Conservation (phyloP, 2,797 vertebrate genomes). For the Cirrhinus mrigala region DNA sequence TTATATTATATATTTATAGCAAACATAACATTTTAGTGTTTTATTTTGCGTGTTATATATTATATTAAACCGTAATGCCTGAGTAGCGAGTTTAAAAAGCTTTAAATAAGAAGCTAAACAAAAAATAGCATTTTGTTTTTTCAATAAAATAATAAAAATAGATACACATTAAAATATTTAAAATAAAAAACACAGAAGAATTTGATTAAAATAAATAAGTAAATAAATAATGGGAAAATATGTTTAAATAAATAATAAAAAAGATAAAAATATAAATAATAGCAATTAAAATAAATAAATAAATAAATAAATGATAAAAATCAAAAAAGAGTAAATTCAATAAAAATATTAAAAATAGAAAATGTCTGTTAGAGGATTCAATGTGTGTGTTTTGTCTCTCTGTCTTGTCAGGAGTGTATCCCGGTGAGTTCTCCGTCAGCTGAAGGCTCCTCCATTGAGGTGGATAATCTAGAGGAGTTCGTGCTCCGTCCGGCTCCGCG, state of each 20-base stretch:
- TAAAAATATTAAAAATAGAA: background rate
- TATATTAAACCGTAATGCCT: background rate
- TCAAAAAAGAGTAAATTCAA: background rate
- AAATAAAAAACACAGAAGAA: background rate
- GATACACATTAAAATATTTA: background rate
- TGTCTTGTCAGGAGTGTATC: conserved; percentile 77
- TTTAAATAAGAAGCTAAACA: background rate
- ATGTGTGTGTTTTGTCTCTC: background rate
- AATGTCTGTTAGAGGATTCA: background rate
- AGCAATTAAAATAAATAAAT: background rate
- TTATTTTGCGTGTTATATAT: too few relatives aligned
- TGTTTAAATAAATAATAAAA: background rate
- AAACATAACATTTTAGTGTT: background rate
- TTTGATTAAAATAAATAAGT: background rate
- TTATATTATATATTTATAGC: background rate
- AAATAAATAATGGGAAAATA: background rate
- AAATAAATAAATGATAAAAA: background rate
- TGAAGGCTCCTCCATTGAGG: conserved; percentile 80
- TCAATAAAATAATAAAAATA: too few relatives aligned
- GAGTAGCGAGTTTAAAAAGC: background rate
- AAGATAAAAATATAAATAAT: background rate
- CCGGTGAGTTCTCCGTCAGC: conserved; percentile 76
- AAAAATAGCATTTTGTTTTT: too few relatives aligned
- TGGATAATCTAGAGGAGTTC: conserved; percentile 91
- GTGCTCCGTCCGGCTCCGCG: conserved; percentile 88